phyloP scores from a whole-genome alignment of 2,797 vertebrate genomes.

The Lerista edwardsae region DNA sequence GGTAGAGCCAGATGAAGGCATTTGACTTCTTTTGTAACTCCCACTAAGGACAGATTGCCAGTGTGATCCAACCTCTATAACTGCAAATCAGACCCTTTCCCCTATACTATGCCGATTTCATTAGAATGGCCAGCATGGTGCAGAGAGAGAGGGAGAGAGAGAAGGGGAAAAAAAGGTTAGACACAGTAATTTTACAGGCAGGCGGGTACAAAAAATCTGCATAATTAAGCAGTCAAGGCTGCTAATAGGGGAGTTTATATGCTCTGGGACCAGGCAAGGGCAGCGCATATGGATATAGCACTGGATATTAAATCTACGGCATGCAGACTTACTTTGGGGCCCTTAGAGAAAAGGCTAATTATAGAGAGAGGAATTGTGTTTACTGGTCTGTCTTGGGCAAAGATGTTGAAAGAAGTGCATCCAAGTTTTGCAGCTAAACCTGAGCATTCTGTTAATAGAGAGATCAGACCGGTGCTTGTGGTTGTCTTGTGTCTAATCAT shows the following conservation, averaged over 20 bases:
- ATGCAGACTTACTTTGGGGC: slow-evolving; percentile 87
- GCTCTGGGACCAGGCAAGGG: slow-evolving; percentile 91
- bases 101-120: slow-evolving; percentile 85
- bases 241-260: slow-evolving; percentile 90
- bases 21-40: slow-evolving; percentile 95
- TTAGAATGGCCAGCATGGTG: slow-evolving; percentile 88
- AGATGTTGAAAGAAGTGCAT: slow-evolving; percentile 83
- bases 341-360: slow-evolving; percentile 88
- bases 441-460: slow-evolving; percentile 83
- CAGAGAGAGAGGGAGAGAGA: slow-evolving; percentile 70
- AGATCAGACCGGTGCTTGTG: slow-evolving; percentile 78
- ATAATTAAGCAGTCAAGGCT: slow-evolving; percentile 94
- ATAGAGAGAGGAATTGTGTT: slow-evolving; percentile 91
- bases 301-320: slow-evolving; percentile 90
- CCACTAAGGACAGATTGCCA: slow-evolving; percentile 93
- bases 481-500: slow-evolving; percentile 75
- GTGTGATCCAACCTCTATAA: slow-evolving; percentile 87
- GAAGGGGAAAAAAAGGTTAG: slow-evolving; percentile 80
- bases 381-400: slow-evolving; percentile 89
- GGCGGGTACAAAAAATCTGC: slow-evolving; percentile 93
- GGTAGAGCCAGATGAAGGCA: slow-evolving; percentile 88
- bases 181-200: slow-evolving; percentile 89
- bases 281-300: slow-evolving; percentile 91
- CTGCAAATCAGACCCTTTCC: slow-evolving; percentile 88
- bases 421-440: slow-evolving; percentile 83